phyloP scores from a whole-genome alignment of 2,113 vertebrate genomes.

The Stigmatopora nigra region DNA sequence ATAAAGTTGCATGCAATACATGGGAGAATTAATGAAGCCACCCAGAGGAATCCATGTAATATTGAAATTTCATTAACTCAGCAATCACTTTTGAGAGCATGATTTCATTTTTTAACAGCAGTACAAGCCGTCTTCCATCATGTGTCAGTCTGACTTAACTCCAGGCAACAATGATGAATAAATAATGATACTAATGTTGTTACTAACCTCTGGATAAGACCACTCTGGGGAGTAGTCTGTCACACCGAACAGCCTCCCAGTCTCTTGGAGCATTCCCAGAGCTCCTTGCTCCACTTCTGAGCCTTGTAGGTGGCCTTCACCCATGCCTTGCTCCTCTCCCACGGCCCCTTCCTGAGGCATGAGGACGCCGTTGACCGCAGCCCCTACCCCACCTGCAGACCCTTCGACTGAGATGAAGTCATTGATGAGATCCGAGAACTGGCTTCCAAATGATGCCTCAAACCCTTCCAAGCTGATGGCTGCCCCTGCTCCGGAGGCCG shows the following conservation, averaged over 20 bases:
- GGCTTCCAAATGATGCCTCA: slow-evolving; percentile 95
- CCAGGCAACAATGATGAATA: slow-evolving; percentile 47
- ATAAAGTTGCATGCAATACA: slow-evolving; percentile 14
- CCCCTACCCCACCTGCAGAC: slow-evolving; percentile 67
- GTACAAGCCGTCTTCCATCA: slow-evolving; percentile 39
- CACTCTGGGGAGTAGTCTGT: slow-evolving; percentile 98
- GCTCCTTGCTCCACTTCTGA: slow-evolving; percentile 80
- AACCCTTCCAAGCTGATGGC: slow-evolving; percentile 93
- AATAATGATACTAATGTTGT: slow-evolving; percentile 46
- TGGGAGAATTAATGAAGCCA: slow-evolving; percentile 50
- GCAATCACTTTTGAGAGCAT: slow-evolving; percentile 40
- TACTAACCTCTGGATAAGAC: slow-evolving; percentile 96
- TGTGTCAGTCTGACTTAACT: slow-evolving; percentile 33
- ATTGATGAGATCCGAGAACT: slow-evolving; percentile 98
- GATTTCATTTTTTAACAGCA: slow-evolving; percentile 37
- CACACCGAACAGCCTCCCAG: slow-evolving; percentile 91
- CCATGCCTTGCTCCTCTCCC: slow-evolving; percentile 73
- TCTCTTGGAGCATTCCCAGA: slow-evolving; percentile 87
- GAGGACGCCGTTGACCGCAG: slow-evolving; percentile 56
- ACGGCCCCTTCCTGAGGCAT: slow-evolving; percentile 63
- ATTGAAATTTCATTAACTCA: slow-evolving; percentile 53
- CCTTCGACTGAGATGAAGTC: slow-evolving; percentile 98
- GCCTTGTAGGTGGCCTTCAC: slow-evolving; percentile 54
- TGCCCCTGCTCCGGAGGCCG: slow-evolving; percentile 65
- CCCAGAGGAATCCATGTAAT: slow-evolving; percentile 45